Conservation (phyloP, 2,888 invertebrate species). For the Sylvicola fuscatus region DNA sequence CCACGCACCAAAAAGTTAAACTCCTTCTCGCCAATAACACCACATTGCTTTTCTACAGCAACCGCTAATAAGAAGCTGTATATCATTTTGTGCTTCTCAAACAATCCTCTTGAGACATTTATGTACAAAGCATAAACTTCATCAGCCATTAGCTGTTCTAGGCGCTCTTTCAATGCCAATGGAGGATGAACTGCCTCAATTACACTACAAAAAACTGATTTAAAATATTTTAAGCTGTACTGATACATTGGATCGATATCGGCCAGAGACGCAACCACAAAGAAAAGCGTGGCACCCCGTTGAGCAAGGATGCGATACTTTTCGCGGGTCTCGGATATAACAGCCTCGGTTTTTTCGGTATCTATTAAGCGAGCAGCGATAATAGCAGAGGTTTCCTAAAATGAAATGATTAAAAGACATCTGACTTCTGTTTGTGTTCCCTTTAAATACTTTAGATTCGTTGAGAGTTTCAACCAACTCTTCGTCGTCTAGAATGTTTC, state of each 20-base stretch:
- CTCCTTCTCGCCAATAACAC: slow-evolving; percentile 35
- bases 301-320: slow-evolving; percentile 70
- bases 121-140: slow-evolving; percentile 67
- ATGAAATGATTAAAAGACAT: slow-evolving; percentile 5
- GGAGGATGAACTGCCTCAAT: slow-evolving; percentile 54
- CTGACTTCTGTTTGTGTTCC: too few species aligned
- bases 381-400: slow-evolving; percentile 69
- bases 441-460: slow-evolving; percentile 47
- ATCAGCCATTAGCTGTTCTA: slow-evolving; percentile 48
- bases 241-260: slow-evolving; percentile 95
- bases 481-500: slow-evolving; percentile 86
- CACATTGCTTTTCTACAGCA: slow-evolving; percentile 47
- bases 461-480: slow-evolving; percentile 78
- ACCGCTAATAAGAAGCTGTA: slow-evolving; percentile 69
- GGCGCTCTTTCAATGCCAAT: slow-evolving; percentile 43
- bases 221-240: slow-evolving; percentile 81
- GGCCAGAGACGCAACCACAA: slow-evolving; percentile 70
- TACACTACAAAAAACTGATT: slow-evolving; percentile 53
- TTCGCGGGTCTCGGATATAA: slow-evolving; percentile 67
- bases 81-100: slow-evolving; percentile 77
- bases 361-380: slow-evolving; percentile 74
- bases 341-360: slow-evolving; percentile 70
- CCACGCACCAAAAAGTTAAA: slow-evolving; percentile 69
- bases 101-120: slow-evolving; percentile 76
- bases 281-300: slow-evolving; percentile 76